Percentiles rank a stretch among this genome's conserved stretches.
Evolutionary conservation across 2,113 vertebrate genomes (phyloP).

Genomic region (Triplophysa tibetana): DNA sequence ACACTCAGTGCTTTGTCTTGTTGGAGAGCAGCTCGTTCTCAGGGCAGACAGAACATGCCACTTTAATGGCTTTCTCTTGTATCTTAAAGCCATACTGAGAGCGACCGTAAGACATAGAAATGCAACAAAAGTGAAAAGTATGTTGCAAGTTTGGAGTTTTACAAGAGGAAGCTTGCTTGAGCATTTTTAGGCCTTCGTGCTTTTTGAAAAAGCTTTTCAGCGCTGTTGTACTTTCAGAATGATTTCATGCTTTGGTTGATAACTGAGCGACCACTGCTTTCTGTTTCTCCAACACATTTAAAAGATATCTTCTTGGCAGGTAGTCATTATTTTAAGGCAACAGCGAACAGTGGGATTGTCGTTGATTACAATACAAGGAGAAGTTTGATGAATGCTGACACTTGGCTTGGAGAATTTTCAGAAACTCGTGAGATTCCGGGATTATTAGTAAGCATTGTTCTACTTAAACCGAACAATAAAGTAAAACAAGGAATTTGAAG

Average conservation of each 20-base stretch:
- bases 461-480: not conserved
- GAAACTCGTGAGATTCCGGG: not conserved
- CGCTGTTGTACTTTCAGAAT: not conserved
- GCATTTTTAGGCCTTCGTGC: slow-evolving; percentile 17
- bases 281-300: slow-evolving; percentile 6
- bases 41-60: slow-evolving; percentile 21
- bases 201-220: not conserved
- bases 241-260: slow-evolving; percentile 1
- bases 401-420: slow-evolving; percentile 9
- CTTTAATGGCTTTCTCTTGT: slow-evolving; percentile 48
- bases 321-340: slow-evolving; percentile 4
- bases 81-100: slow-evolving; percentile 26
- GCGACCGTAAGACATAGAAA: not conserved
- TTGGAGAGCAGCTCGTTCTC: slow-evolving; percentile 21
- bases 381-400: not conserved
- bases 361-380: slow-evolving; percentile 14
- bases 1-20: slow-evolving; percentile 22
- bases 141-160: slow-evolving; percentile 17
- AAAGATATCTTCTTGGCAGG: not conserved
- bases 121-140: slow-evolving; percentile 23
- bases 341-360: slow-evolving; percentile 1
- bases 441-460: slow-evolving; percentile 12
- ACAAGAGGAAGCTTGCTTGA: slow-evolving; percentile 31
- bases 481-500: not conserved
- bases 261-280: not conserved